phyloP scores from a whole-genome alignment of 2,113 vertebrate genomes.

The Callocephalon fimbriatum region DNA sequence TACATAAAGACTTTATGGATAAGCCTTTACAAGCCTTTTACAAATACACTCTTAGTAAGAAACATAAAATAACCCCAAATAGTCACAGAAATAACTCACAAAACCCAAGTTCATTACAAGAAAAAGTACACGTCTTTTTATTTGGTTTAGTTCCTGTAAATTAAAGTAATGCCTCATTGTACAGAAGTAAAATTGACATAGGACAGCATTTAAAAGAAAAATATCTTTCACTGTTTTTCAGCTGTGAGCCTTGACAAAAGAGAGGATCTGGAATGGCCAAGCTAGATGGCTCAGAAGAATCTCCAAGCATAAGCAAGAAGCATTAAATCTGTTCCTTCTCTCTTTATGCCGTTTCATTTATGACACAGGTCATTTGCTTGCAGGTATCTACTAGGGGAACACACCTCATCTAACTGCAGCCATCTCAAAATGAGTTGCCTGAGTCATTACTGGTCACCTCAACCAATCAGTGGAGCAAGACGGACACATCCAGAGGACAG shows the following conservation, averaged over 20 bases:
- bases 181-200: neutral
- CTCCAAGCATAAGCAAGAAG: neutral
- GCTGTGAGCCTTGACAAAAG: neutral
- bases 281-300: neutral
- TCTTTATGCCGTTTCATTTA: neutral
- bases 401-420: neutral
- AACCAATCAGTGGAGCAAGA: neutral
- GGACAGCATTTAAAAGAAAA: neutral
- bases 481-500: neutral
- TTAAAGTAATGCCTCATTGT: neutral
- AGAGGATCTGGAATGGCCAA: neutral
- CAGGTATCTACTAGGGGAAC: neutral
- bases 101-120: neutral
- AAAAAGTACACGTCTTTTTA: neutral
- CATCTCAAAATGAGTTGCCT: neutral
- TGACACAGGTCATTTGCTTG: neutral
- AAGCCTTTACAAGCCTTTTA: slow-evolving; percentile 15
- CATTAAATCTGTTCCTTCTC: neutral
- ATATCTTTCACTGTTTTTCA: neutral
- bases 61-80: neutral
- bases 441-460: neutral
- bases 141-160: neutral
- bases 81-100: neutral
- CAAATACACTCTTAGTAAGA: neutral
- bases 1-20: neutral